These are phyloP conservation scores for Chaetodon trifascialis DNA, from an alignment of 2,113 vertebrate genomes.

Conservation along the genomic window DNA sequence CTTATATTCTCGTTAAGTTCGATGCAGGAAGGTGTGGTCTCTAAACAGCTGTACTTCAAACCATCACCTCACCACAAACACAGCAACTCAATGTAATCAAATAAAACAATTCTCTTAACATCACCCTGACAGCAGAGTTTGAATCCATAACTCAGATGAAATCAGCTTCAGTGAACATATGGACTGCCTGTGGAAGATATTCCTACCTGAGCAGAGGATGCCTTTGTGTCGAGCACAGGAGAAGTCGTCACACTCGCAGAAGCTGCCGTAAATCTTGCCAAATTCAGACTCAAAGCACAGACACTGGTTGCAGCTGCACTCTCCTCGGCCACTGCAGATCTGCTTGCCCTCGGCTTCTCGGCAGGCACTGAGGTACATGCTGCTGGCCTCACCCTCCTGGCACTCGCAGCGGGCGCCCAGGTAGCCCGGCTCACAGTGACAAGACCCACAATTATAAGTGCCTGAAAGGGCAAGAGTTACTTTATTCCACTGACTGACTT, in stretches of 20 bases:
- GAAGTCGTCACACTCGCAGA: slow-evolving; percentile 98
- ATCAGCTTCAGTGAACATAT: not conserved
- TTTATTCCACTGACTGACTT: not conserved
- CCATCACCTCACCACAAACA: not conserved
- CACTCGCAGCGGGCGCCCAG: slow-evolving; percentile 94
- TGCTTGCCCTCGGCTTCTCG: slow-evolving; percentile 93
- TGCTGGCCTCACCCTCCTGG: slow-evolving; percentile 88
- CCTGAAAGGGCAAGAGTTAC: slow-evolving; percentile 43
- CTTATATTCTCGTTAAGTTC: slow-evolving; percentile 2
- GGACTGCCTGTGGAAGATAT: fast-evolving
- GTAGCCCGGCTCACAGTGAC: slow-evolving; percentile 89
- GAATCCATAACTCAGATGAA: not conserved
- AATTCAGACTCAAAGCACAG: slow-evolving; percentile 96
- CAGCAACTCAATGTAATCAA: not conserved
- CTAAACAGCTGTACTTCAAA: slow-evolving; percentile 3
- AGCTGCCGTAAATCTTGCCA: slow-evolving; percentile 95
- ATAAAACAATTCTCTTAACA: not conserved
- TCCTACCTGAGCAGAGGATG: slow-evolving; percentile 96
- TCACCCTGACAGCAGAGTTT: not conserved
- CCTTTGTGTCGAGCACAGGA: slow-evolving; percentile 96
- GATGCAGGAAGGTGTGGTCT: not conserved
- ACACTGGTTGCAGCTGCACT: slow-evolving; percentile 97
- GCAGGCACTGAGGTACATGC: slow-evolving; percentile 86
- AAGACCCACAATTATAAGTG: slow-evolving; percentile 90
- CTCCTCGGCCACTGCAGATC: slow-evolving; percentile 93